Percentiles rank a stretch among this genome's conserved stretches.
These are phyloP conservation scores for Hemiprocne comata DNA, from an alignment of 2,113 vertebrate species.

Conservation along the genomic window DNA sequence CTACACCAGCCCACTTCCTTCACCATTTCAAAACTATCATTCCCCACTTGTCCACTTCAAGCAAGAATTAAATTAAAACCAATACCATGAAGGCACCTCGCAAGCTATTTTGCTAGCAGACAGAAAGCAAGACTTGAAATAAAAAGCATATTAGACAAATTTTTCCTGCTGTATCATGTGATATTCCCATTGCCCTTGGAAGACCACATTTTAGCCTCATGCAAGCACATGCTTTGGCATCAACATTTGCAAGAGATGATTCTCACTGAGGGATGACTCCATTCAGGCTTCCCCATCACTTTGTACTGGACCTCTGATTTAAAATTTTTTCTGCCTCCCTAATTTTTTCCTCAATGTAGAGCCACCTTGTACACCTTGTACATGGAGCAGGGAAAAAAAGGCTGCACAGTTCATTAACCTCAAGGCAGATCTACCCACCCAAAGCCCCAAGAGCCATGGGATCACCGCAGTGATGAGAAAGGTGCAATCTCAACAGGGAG, in stretches of 20 bases:
- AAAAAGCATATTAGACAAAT: not conserved
- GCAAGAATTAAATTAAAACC: slow-evolving; percentile 15
- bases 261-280: not conserved
- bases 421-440: not conserved
- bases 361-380: not conserved
- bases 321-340: not conserved
- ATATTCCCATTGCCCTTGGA: not conserved
- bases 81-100: slow-evolving; percentile 7
- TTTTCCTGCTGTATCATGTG: not conserved
- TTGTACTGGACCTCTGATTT: not conserved
- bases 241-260: not conserved
- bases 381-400: fast-evolving
- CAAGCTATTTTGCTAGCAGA: not conserved
- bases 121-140: not conserved
- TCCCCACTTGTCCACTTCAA: not conserved
- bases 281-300: not conserved
- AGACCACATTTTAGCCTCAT: not conserved
- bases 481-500: not conserved
- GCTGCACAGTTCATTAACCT: not conserved
- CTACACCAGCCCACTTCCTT: not conserved
- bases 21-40: not conserved
- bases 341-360: not conserved
- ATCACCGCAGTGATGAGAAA: fast-evolving
- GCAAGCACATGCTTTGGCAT: not conserved
- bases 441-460: not conserved